Evolutionary conservation across 2,113 vertebrate species (phyloP), one percentile per base, ranked within the genome.

Genomic region (Oostethus manadensis): DNA sequence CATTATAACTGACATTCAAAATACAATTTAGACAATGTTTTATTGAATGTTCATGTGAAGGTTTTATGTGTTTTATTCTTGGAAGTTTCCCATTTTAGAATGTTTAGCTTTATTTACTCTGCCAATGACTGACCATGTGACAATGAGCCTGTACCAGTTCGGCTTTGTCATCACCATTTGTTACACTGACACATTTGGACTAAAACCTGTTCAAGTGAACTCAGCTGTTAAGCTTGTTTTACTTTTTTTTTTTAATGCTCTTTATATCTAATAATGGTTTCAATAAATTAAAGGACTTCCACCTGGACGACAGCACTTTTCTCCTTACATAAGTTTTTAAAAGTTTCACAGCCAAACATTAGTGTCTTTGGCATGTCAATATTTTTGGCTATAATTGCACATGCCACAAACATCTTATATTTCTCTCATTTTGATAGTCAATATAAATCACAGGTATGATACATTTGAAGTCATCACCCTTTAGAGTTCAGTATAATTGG

Each of bases 31-130:
- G 66, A 66, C 29, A 59, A 44, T 54, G 54, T 74, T 74, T 74
- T 78, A 81, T 79, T 81, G 74, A 78, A 80, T 76, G 56, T 79
- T 74, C 66, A 84, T 85, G 77, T 81, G 71, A 82, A 82, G 70
- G 71, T 80, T 53, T 72, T 15, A 26, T 70, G 73, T 58, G 10
- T 63, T 54, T 54, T 46, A 43, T 81, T 84, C 68, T 83, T 55
- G 70, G 71, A 82, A 84, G 83, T 84, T 79, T 83, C 81, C 68
- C 71, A 11, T 75, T 78, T 77, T 44, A 71, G 58, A 77, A 73
- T 68, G 65, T 60, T 81, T 84, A 76, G 74, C 33, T 57, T 11
- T 69, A 67, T 76, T 66, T 79, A 72, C 51, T 69, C 56, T 20
- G 62, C 64, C 68, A 60, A 6, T 33, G 29, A 33, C 8, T 33